phyloP scores from a whole-genome alignment of 2,888 invertebrate genomes.

The Aquatica leii region DNA sequence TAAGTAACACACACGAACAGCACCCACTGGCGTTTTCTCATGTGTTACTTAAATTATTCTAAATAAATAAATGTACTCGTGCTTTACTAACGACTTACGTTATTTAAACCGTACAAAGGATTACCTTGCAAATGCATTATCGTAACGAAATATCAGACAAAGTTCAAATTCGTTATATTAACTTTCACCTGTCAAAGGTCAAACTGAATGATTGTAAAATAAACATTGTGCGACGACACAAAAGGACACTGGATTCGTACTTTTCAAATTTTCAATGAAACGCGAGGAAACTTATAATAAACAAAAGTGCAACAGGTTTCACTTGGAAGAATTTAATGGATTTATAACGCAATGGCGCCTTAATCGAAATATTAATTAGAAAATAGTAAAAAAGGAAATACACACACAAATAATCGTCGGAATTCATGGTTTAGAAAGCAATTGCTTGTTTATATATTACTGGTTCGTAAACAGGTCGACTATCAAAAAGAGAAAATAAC shows the following conservation, averaged over 20 bases:
- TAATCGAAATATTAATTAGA: slow-evolving; percentile 15
- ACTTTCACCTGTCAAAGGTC: slow-evolving; percentile 38
- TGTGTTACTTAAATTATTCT: not conserved
- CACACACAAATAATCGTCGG: not conserved
- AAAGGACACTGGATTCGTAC: slow-evolving; percentile 1
- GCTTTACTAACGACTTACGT: slow-evolving; percentile 1
- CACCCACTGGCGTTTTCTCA: no score
- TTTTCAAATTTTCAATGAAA: slow-evolving; percentile 7
- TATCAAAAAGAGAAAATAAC: slow-evolving; percentile 30
- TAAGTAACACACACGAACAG: no score
- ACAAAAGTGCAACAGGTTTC: slow-evolving; percentile 27
- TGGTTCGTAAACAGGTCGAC: slow-evolving; percentile 27
- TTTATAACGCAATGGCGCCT: no score
- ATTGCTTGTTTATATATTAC: slow-evolving; percentile 15
- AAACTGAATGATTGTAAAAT: slow-evolving; percentile 22
- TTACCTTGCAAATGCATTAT: slow-evolving; percentile 17
- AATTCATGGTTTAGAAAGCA: slow-evolving; percentile 22
- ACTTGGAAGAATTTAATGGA: slow-evolving; percentile 21
- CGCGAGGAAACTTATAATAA: slow-evolving; percentile 9
- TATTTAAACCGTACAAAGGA: slow-evolving; percentile 4
- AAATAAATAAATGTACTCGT: slow-evolving; percentile 1
- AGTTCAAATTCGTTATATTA: slow-evolving; percentile 32
- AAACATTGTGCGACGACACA: not conserved
- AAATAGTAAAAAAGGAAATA: slow-evolving; percentile 19
- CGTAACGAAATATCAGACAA: slow-evolving; percentile 28